Evolutionary conservation across 1,140 invertebrate genomes (phyloP).

Genomic region (Drosophila seguyi): DNA sequence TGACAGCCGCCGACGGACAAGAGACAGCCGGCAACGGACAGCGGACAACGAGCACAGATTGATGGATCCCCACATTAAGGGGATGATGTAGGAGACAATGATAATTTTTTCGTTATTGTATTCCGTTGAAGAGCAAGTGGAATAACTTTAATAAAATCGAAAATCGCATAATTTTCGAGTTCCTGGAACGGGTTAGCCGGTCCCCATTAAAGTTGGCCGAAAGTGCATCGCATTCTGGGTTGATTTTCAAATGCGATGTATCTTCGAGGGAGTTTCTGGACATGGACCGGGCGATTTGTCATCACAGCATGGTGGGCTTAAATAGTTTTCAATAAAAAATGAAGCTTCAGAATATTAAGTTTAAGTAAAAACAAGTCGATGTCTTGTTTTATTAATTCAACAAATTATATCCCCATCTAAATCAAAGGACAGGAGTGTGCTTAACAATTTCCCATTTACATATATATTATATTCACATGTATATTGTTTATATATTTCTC

Average conservation of each 20-base stretch:
- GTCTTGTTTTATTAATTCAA: too few relatives aligned
- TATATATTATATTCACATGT: not conserved
- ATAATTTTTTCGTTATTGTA: conserved; percentile 79
- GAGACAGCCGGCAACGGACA: conserved; percentile 26
- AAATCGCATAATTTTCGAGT: conserved; percentile 74
- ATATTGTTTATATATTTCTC: not conserved
- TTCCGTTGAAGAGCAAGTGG: conserved; percentile 58
- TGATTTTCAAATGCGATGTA: conserved; percentile 45
- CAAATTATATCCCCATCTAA: not conserved
- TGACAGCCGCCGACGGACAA: conserved; percentile 55
- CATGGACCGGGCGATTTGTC: conserved; percentile 61
- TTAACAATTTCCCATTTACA: not conserved
- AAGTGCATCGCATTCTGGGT: conserved; percentile 38
- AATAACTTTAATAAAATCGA: conserved; percentile 64
- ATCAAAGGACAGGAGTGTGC: not conserved
- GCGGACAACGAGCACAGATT: conserved; percentile 70
- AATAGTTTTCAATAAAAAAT: not conserved
- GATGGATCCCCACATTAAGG: conserved; percentile 82
- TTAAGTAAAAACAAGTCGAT: not conserved
- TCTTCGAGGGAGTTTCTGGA: conserved; percentile 53
- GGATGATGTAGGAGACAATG: conserved; percentile 80
- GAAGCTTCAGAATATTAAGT: not conserved
- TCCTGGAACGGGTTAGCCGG: conserved; percentile 57
- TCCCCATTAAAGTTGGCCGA: conserved; percentile 56
- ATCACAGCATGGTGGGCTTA: conserved; percentile 25